These are phyloP conservation scores for Aphaenogaster ashmeadi DNA, from an alignment of 1,140 invertebrate species.

Conservation along the genomic window DNA sequence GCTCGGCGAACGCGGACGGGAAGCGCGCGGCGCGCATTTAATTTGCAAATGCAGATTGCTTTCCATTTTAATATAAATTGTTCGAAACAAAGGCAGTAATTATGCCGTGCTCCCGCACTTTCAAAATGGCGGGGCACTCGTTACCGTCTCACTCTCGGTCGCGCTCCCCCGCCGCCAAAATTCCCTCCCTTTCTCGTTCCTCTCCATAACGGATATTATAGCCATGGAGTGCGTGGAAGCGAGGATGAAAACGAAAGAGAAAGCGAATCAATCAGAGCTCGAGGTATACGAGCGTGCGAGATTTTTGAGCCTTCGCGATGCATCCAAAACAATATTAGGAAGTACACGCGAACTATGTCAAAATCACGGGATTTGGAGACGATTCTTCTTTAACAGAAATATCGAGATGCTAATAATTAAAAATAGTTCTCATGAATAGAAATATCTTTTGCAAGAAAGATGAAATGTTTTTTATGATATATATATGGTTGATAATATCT, in stretches of 20 bases:
- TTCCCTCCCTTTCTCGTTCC: conserved; percentile 17
- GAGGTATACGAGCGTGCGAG: neutral
- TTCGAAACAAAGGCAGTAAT: conserved; percentile 85
- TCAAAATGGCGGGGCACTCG: conserved; percentile 64
- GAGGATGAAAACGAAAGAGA: conserved; percentile 32
- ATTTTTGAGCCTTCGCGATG: neutral
- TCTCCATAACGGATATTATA: conserved; percentile 56
- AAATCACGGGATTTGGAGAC: neutral
- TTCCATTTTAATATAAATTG: conserved; percentile 87
- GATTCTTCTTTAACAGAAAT: neutral
- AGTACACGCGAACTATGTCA: neutral
- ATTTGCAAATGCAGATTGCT: conserved; percentile 85
- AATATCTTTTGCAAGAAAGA: neutral
- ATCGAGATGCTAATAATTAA: neutral
- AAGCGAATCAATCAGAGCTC: neutral
- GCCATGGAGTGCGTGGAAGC: neutral
- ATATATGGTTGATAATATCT: neutral
- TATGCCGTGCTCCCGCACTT: conserved; percentile 75
- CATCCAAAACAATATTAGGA: neutral
- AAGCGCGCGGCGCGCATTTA: conserved; percentile 78
- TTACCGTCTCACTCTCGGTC: conserved; percentile 57
- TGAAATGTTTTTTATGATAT: neutral
- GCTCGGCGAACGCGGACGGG: conserved; percentile 48
- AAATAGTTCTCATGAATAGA: neutral
- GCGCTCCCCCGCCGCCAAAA: conserved; percentile 25